Evolutionary conservation across 2,113 vertebrate species (phyloP).

Genomic region (Pseudorasbora parva): DNA sequence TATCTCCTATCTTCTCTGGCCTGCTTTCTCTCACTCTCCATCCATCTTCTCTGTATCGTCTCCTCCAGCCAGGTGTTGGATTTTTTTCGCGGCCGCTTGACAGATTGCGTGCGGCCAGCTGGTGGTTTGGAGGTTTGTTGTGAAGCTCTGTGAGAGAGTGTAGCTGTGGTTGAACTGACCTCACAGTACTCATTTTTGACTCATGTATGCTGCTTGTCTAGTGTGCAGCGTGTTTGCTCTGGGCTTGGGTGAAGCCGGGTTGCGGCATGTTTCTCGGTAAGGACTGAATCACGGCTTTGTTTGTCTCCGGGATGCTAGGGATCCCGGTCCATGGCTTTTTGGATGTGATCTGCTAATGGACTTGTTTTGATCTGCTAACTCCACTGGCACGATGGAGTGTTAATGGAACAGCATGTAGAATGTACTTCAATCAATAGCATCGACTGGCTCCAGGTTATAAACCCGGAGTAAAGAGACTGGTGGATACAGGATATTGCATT

Average conservation of each 20-base stretch:
- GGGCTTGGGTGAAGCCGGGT: neutral
- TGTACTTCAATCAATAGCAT: constrained; percentile 45
- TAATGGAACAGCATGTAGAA: constrained; percentile 48
- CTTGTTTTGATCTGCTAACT: constrained; percentile 23
- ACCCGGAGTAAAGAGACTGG: constrained; percentile 53
- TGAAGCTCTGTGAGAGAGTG: constrained; percentile 57
- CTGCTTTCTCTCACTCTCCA: constrained; percentile 44
- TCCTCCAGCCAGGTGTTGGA: constrained; percentile 68
- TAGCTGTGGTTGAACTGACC: constrained; percentile 9
- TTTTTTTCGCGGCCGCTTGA: constrained; percentile 74
- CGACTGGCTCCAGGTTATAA: constrained; percentile 54
- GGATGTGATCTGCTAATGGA: constrained; percentile 43
- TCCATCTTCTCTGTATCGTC: constrained; percentile 49
- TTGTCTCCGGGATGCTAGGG: constrained; percentile 20
- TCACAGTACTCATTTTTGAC: constrained; percentile 15
- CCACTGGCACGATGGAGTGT: constrained; percentile 26
- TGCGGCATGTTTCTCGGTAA: constrained; percentile 9
- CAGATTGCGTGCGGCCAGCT: constrained; percentile 67
- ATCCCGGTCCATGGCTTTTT: constrained; percentile 17
- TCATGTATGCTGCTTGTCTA: neutral
- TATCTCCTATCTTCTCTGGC: neutral
- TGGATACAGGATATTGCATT: constrained; percentile 62
- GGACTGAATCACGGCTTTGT: constrained; percentile 10
- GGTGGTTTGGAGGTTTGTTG: constrained; percentile 72
- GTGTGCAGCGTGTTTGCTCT: constrained; percentile 32